These are phyloP conservation scores for Galerucella pusilla DNA, from an alignment of 2,888 invertebrate species.

Conservation along the genomic window DNA sequence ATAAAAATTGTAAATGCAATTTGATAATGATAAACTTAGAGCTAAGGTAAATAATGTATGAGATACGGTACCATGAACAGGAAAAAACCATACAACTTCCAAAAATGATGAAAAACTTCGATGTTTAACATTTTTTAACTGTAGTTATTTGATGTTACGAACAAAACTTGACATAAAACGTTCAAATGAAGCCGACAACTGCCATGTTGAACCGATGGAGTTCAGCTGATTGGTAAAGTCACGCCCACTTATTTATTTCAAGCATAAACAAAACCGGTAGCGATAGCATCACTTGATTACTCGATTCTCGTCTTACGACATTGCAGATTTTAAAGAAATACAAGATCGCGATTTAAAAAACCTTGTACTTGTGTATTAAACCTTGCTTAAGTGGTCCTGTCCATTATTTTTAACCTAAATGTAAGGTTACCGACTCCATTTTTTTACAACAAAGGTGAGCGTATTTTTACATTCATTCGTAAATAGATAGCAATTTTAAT, in stretches of 20 bases:
- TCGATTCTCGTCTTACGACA: conserved; percentile 38
- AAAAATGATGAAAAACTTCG: conserved; percentile 21
- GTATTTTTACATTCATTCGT: conserved; percentile 10
- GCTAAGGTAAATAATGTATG: background rate
- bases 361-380: conserved; percentile 15
- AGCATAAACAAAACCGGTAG: conserved; percentile 61
- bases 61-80: conserved; percentile 20
- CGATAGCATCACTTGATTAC: conserved; percentile 50
- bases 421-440: conserved; percentile 2
- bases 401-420: conserved; percentile 24
- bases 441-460: conserved; percentile 7
- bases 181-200: conserved; percentile 51
- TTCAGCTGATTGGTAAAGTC: conserved; percentile 62
- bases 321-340: conserved; percentile 29
- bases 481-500: conserved; percentile 14
- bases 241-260: conserved; percentile 62
- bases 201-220: conserved; percentile 57
- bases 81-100: conserved; percentile 15
- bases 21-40: background rate
- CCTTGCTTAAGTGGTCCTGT: conserved; percentile 11
- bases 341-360: conserved; percentile 20
- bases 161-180: conserved; percentile 42
- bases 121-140: conserved; percentile 12
- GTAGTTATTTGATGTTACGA: conserved; percentile 2
- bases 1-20: background rate